A percentile compares a stretch with the other conserved stretches of the same genome.
Conservation (phyloP, 2,888 invertebrate genomes). For the Panorpa germanica region DNA sequence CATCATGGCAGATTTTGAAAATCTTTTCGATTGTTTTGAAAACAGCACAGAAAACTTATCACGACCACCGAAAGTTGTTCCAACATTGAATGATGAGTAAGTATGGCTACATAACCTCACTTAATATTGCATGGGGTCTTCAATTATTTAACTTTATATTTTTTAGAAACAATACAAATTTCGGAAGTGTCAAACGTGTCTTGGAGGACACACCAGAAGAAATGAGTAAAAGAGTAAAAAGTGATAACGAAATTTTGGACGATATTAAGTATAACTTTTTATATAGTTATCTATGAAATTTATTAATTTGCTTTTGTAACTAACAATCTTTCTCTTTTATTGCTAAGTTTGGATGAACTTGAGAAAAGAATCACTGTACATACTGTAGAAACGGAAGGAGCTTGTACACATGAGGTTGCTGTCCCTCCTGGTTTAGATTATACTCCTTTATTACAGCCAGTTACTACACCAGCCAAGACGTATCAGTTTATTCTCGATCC, state of each 20-base stretch:
- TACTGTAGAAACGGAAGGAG: conserved; percentile 74
- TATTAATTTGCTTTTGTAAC: conserved; percentile 7
- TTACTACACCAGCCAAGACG: conserved; percentile 65
- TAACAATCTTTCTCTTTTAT: conserved; percentile 5
- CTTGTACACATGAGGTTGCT: conserved; percentile 93
- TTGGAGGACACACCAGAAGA: neutral
- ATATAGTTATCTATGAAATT: neutral
- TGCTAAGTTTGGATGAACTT: conserved; percentile 46
- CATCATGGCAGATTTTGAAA: conserved; percentile 23
- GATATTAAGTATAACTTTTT: conserved; percentile 2
- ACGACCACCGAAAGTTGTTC: conserved; percentile 12
- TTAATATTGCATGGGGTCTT: no score
- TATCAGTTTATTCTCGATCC: conserved; percentile 93
- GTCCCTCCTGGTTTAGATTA: conserved; percentile 77
- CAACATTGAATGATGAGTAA: neutral
- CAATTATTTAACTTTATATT: no score
- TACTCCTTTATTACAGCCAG: conserved; percentile 32
- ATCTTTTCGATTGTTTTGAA: conserved; percentile 23
- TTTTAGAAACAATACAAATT: no score
- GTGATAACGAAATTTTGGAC: neutral
- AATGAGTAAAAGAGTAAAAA: no score
- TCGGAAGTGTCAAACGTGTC: no score
- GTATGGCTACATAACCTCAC: no score
- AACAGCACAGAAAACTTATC: no score
- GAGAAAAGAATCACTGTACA: conserved; percentile 72